phyloP scores from a whole-genome alignment of 2,888 invertebrate species.

The Athetis lepigone region DNA sequence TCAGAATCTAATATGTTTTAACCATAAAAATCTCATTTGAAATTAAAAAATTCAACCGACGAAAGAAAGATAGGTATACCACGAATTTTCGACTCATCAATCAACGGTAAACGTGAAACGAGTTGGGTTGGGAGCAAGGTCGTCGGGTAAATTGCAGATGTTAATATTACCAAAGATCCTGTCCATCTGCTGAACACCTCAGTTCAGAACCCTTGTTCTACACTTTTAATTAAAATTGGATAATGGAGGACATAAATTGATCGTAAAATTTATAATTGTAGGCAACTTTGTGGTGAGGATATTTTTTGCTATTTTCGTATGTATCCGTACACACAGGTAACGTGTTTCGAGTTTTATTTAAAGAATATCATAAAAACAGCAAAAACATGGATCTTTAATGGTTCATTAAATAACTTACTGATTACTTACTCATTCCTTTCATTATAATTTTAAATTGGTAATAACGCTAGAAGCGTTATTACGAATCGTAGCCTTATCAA shows the following conservation, averaged over 20 bases:
- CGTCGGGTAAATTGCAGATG: constrained; percentile 65
- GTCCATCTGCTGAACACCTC: constrained; percentile 47
- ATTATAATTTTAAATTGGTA: constrained; percentile 8
- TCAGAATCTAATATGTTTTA: constrained; percentile 28
- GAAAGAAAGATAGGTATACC: constrained; percentile 35
- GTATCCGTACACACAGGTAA: constrained; percentile 9
- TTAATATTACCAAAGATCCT: constrained; percentile 57
- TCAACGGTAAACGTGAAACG: constrained; percentile 52
- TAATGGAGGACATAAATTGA: constrained; percentile 51
- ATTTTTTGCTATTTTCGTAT: constrained; percentile 39
- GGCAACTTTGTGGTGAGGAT: constrained; percentile 31
- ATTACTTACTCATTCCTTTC: neutral
- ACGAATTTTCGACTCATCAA: constrained; percentile 42
- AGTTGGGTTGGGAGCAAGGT: constrained; percentile 65
- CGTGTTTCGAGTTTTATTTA: constrained; percentile 30
- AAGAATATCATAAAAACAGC: constrained; percentile 16
- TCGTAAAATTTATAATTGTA: constrained; percentile 62
- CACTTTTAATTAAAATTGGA: constrained; percentile 54
- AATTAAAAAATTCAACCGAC: constrained; percentile 26
- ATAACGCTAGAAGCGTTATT: neutral
- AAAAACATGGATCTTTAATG: constrained; percentile 19
- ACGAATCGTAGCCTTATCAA: neutral
- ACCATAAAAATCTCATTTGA: constrained; percentile 49
- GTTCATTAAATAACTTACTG: constrained; percentile 27
- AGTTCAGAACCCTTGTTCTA: constrained; percentile 27